phyloP scores from a whole-genome alignment of 2,113 vertebrate species.

The Nymphicus hollandicus region DNA sequence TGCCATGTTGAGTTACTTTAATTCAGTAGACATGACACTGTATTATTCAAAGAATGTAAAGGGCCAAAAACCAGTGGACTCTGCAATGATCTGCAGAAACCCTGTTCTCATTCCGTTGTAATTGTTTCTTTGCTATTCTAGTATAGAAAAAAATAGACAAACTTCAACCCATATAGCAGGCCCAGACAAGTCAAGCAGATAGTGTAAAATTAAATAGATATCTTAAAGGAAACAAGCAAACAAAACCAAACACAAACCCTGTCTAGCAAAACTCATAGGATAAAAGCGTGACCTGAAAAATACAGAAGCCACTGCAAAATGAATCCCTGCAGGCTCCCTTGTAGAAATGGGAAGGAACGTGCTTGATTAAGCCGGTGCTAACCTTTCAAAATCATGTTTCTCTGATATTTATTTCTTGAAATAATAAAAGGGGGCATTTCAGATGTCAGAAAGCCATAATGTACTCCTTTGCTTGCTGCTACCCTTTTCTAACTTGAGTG shows the following conservation, averaged over 20 bases:
- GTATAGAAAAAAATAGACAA: not conserved
- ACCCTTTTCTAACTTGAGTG: not conserved
- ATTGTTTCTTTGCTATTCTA: not conserved
- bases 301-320: not conserved
- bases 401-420: conserved; percentile 47
- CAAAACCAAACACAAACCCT: not conserved
- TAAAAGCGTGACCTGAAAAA: conserved; percentile 9
- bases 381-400: conserved; percentile 43
- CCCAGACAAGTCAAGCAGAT: not conserved
- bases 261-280: not conserved
- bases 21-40: not conserved
- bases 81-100: not conserved
- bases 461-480: not conserved
- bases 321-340: conserved; percentile 16
- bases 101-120: not conserved
- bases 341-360: conserved; percentile 24
- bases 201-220: not conserved
- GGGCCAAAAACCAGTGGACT: not conserved
- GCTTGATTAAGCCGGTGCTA: conserved; percentile 45
- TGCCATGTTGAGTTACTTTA: not conserved
- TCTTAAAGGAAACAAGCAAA: not conserved
- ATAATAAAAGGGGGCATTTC: conserved; percentile 35
- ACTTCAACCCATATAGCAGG: not conserved
- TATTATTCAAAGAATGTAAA: not conserved
- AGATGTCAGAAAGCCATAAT: not conserved